Evolutionary conservation across 2,113 vertebrate genomes (phyloP), one percentile per base, ranked within the genome.

Genomic region (Rhinogobius similis): DNA sequence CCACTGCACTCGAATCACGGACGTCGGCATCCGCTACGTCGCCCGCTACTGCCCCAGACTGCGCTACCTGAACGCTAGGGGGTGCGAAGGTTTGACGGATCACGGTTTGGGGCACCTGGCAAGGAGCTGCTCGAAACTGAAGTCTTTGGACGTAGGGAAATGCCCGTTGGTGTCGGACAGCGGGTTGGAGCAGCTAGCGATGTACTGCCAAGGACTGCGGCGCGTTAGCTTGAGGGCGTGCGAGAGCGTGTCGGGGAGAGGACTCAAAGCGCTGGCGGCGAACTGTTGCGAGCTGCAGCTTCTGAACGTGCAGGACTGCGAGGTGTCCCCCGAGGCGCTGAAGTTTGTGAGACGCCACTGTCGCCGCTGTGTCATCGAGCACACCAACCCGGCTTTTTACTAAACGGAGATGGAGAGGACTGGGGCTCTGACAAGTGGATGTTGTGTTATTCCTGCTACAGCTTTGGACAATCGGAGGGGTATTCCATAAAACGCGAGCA

Each of bases 341-440:
- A 91, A 95, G 4, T 97, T 98, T 5, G 95, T 99, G 32, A 91
- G 97, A 61, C 95, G 96, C 48, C 96, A 99, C 72, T 98, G 96
- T 90, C 94, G 95, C 69, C 95, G 95, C 77, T 99, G 97, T 32
- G 94, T 97, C 82, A 99, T 99, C 71, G 97, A 99, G 87, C 97
- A 99, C 93, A 98, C 96, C 63, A 98, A 98, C 90, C 97, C 97
- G 1, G 97, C 94, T 72, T 98, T 99, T 92, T 99, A 96, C 94
- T 99, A 92, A 98, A 72, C 2, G 59, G 16, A 0, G 36, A 44
- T 24, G 0, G 61, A 10, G 26, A 32, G 72, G 84, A 64, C 70
- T 43, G 56, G 21, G 68, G 72, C 46, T 82, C 70, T 79, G 89
- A 90, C 87, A 82, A 87, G 79, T 77, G 85, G 83, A 88, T 84